phyloP scores from a whole-genome alignment of 2,797 vertebrate species.

The Sebastes glaucus region DNA sequence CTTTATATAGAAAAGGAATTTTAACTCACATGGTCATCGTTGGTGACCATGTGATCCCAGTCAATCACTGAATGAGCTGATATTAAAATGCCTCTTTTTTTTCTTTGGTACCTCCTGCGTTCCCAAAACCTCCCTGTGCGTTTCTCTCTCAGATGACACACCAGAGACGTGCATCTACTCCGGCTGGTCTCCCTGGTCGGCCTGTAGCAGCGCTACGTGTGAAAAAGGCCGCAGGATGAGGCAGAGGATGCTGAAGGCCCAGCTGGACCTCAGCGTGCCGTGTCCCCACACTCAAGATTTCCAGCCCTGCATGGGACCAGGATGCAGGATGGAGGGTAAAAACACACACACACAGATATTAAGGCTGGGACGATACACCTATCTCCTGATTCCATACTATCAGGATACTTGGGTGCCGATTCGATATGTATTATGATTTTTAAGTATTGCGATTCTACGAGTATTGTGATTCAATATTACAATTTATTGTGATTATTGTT shows the following conservation, averaged over 20 bases:
- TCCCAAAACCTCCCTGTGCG: background rate
- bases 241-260: conserved; percentile 96
- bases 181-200: conserved; percentile 96
- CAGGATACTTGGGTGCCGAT: too few species aligned
- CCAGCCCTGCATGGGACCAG: conserved; percentile 96
- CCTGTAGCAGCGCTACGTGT: conserved; percentile 94
- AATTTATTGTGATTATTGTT: too few species aligned
- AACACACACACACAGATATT: background rate
- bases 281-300: conserved; percentile 97
- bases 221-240: conserved; percentile 96
- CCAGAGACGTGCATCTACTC: conserved; percentile 98
- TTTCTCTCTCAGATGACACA: conserved; percentile 84
- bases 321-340: conserved; percentile 92
- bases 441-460: too few species aligned
- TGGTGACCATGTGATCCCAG: background rate
- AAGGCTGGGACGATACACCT: too few species aligned
- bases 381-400: too few species aligned
- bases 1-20: too few species aligned
- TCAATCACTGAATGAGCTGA: background rate
- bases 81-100: background rate
- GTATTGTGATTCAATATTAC: too few species aligned
- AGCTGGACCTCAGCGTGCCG: conserved; percentile 91
- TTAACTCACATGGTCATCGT: too few species aligned
- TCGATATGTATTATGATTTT: too few species aligned
- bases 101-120: background rate